Evolutionary conservation across 1,140 invertebrate genomes (phyloP), one percentile per base, ranked within the genome.

Genomic region (Macrostomum lignano): DNA sequence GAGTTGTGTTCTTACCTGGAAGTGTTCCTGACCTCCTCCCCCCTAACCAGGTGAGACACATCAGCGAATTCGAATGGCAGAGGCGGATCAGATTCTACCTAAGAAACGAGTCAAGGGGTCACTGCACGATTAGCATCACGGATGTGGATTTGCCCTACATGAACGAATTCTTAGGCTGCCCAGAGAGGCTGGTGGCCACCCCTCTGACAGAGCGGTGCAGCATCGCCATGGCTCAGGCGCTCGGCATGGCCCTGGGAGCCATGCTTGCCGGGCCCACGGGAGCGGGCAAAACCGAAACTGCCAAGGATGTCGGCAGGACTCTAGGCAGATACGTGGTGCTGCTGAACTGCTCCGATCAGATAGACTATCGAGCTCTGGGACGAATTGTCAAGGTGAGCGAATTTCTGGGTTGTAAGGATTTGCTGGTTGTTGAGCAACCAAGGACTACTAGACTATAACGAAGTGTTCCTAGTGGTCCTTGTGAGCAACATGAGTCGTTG

Each of bases 341-440:
- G 1, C 91, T 93, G 57, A 93, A 93, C 60, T 93, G 84, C 47
- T 91, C 81, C 1, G 84, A 93, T 64, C 81, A 91, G 64, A 91
- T 93, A 81, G 82, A 93, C 59, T 91, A 82, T 52, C 68, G 77
- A 64, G 76, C 68, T 15, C 61, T 84, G 1, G 78, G 77, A 1
- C 66, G 78, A 39, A 82, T 82, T 44, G 81, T 76, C 56, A 84
- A 75, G 65, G 70, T 9, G 10, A 9, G n/a, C n/a, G n/a, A n/a
- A n/a, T n/a, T n/a, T n/a, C 13, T 9, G 23, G 10, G 10, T 24
- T 24, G 13, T 24, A 24, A 13, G 10, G n/a, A n/a, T n/a, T n/a
- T n/a, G n/a, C n/a, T n/a, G n/a, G n/a, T n/a, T n/a, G n/a, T n/a
- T n/a, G n/a, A n/a, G n/a, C n/a, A n/a, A n/a, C n/a, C n/a, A n/a